A percentile compares a stretch with the other conserved stretches of the same genome.
phyloP scores from a whole-genome alignment of 92 coral and sea anemone genomes.

The Palythoa grandiflora region DNA sequence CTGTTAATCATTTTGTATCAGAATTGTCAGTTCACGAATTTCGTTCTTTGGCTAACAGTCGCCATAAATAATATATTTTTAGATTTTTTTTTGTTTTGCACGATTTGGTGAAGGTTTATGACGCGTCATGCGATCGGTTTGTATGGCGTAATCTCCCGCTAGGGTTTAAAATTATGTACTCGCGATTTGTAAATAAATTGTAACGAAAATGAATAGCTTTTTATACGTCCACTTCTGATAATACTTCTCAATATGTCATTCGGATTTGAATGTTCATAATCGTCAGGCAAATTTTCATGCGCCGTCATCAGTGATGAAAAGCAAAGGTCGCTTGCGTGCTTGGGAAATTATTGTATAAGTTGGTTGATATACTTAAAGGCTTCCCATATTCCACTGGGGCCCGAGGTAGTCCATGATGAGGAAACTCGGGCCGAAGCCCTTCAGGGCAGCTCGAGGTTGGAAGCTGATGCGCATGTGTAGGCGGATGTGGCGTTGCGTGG shows the following conservation, averaged over 20 bases:
- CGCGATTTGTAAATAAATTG: not conserved
- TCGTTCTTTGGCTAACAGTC: not conserved
- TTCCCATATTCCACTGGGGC: conserved; percentile 70
- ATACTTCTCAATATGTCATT: not conserved
- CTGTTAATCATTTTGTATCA: not conserved
- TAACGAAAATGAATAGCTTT: not conserved
- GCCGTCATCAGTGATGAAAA: no score
- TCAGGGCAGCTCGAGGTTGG: conserved; percentile 39
- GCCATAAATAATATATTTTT: not conserved
- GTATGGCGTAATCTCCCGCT: no score
- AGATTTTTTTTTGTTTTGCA: not conserved
- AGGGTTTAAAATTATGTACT: not conserved
- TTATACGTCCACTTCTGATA: not conserved
- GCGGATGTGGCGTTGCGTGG: conserved; percentile 76
- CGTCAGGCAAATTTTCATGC: no score
- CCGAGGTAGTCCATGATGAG: conserved; percentile 80
- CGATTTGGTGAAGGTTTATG: not conserved
- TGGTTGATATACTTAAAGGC: conserved; percentile 83
- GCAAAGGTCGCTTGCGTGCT: no score
- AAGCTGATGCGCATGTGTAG: conserved; percentile 77
- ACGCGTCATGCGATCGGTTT: no score
- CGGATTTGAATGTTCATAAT: no score
- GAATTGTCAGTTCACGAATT: not conserved
- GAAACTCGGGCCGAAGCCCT: conserved; percentile 41
- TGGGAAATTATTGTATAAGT: conserved; percentile 47